Evolutionary conservation across 92 coral and sea anemone species (phyloP).

Genomic region (Zoanthus solanderi): DNA sequence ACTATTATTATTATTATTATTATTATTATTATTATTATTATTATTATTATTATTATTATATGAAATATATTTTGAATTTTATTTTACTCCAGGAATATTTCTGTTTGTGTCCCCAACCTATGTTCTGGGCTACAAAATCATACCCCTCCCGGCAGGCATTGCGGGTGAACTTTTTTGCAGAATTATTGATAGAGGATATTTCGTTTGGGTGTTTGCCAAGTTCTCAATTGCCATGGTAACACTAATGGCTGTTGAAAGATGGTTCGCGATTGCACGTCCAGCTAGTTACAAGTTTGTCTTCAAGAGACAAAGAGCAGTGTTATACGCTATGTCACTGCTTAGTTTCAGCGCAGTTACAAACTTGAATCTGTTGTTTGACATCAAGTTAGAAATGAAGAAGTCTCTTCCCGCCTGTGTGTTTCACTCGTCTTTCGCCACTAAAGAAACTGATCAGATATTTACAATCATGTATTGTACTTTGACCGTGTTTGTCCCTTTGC

Average conservation of each 20-base stretch:
- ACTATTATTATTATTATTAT: too few species aligned
- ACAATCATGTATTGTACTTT: slow-evolving; percentile 29
- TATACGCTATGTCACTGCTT: neutral
- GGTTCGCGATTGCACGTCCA: slow-evolving; percentile 47
- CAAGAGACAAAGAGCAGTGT: slow-evolving; percentile 2
- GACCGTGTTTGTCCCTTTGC: slow-evolving; percentile 24
- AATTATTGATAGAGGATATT: slow-evolving; percentile 45
- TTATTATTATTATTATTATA: too few species aligned
- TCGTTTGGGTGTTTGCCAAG: slow-evolving; percentile 37
- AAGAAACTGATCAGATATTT: slow-evolving; percentile 22
- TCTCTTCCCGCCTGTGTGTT: slow-evolving; percentile 30
- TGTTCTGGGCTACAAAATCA: slow-evolving; percentile 31
- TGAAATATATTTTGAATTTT: too few species aligned
- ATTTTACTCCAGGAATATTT: neutral
- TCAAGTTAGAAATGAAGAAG: slow-evolving; percentile 1
- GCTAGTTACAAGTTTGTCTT: slow-evolving; percentile 15
- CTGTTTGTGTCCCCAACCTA: slow-evolving; percentile 27
- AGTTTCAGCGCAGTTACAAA: slow-evolving; percentile 25
- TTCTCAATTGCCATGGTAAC: slow-evolving; percentile 41
- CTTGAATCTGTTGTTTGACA: slow-evolving; percentile 19
- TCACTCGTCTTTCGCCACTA: slow-evolving; percentile 24
- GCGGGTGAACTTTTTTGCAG: slow-evolving; percentile 47
- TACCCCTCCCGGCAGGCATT: slow-evolving; percentile 24
- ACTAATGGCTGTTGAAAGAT: slow-evolving; percentile 38
- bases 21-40: too few species aligned